These are phyloP conservation scores for Trichopoda pennipes DNA, from an alignment of 2,888 invertebrate genomes.

Conservation along the genomic window DNA sequence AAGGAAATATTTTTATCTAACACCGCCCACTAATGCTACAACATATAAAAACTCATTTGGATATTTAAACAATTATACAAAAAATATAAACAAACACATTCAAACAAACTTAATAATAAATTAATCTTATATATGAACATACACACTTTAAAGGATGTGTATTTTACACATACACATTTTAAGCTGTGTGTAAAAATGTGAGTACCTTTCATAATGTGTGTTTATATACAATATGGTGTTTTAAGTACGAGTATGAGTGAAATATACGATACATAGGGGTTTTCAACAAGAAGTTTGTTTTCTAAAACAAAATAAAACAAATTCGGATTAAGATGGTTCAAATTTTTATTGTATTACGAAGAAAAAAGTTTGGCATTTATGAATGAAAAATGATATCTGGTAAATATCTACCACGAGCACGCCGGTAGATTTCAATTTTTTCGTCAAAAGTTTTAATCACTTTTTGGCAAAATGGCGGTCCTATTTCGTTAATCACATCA, in stretches of 20 bases:
- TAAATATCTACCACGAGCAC: too few relatives aligned
- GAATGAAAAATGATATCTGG: too few relatives aligned
- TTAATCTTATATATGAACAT: slow-evolving; percentile 47
- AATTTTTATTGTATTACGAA: too few relatives aligned
- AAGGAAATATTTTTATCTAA: slow-evolving; percentile 75
- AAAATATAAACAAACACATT: slow-evolving; percentile 4
- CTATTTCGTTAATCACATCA: too few relatives aligned
- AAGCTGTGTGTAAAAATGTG: slow-evolving; percentile 37
- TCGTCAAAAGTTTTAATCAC: too few relatives aligned
- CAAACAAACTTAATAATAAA: slow-evolving; percentile 30
- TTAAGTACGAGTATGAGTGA: slow-evolving; percentile 37
- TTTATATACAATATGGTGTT: slow-evolving; percentile 42
- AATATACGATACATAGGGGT: too few relatives aligned
- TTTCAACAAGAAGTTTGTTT: too few relatives aligned
- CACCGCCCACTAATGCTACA: slow-evolving; percentile 80
- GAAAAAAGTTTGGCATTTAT: too few relatives aligned
- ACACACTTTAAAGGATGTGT: slow-evolving; percentile 25
- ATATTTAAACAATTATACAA: slow-evolving; percentile 54
- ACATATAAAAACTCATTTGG: slow-evolving; percentile 59
- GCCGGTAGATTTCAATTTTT: too few relatives aligned
- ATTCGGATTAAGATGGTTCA: too few relatives aligned
- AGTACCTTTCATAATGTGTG: slow-evolving; percentile 3
- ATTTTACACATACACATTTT: not conserved
- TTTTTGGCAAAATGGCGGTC: too few relatives aligned
- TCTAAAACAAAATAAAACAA: too few relatives aligned